A percentile compares a stretch with the other conserved stretches of the same genome.
phyloP scores from a whole-genome alignment of 2,113 vertebrate genomes.

The Rhynchomys soricoides region DNA sequence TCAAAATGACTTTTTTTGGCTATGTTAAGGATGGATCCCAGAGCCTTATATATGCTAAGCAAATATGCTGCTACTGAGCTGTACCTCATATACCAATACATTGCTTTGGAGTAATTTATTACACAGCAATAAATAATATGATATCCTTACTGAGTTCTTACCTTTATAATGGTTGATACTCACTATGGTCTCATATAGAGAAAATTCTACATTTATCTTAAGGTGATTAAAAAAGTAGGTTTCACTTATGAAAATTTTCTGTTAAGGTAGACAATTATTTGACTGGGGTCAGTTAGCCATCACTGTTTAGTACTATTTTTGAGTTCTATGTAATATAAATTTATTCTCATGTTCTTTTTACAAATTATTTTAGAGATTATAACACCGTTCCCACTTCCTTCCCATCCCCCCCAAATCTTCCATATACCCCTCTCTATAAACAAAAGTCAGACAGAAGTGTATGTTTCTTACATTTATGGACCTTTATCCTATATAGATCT shows the following conservation, averaged over 20 bases:
- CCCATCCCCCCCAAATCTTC: background rate
- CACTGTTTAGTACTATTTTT: background rate
- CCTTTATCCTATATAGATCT: background rate
- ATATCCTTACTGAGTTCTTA: slow-evolving; percentile 1
- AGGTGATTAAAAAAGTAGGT: background rate
- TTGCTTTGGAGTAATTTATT: background rate
- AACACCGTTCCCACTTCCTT: background rate
- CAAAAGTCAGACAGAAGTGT: background rate
- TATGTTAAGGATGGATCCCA: background rate
- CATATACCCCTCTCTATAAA: background rate
- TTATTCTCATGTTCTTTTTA: background rate
- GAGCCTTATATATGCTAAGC: background rate
- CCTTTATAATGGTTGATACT: slow-evolving; percentile 5
- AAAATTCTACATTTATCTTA: slow-evolving; percentile 21
- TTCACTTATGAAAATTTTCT: background rate
- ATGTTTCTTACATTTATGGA: background rate
- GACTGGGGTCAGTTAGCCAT: background rate
- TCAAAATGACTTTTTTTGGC: background rate
- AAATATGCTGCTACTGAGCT: background rate
- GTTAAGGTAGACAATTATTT: background rate
- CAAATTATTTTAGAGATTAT: background rate
- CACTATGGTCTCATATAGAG: background rate
- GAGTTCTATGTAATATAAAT: background rate
- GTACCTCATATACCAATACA: background rate
- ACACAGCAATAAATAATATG: background rate